Evolutionary conservation across 2,888 invertebrate species (phyloP).

Genomic region (Morpho achilles): DNA sequence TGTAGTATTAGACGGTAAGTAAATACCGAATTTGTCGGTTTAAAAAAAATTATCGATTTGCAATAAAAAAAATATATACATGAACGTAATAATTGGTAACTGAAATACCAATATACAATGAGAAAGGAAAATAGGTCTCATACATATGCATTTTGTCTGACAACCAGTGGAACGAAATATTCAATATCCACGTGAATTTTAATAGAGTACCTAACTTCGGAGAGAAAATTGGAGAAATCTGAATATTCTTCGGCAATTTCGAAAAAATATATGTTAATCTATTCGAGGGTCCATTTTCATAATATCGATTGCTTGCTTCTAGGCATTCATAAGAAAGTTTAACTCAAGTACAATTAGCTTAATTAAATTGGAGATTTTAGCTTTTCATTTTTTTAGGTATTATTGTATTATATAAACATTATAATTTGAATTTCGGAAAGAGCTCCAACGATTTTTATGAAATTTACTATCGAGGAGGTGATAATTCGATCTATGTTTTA

Average conservation of each 20-base stretch:
- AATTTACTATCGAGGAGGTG: too few species aligned
- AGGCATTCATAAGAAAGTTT: conserved; percentile 45
- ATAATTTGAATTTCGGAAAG: too few species aligned
- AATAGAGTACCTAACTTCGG: conserved; percentile 61
- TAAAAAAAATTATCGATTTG: too few species aligned
- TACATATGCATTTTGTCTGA: conserved; percentile 54
- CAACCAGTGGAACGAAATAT: conserved; percentile 52
- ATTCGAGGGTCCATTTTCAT: conserved; percentile 64
- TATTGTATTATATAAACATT: too few species aligned
- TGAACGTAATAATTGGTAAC: not conserved
- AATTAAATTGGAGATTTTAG: too few species aligned
- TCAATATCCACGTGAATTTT: conserved; percentile 66
- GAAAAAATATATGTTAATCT: conserved; percentile 69
- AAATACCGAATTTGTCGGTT: too few species aligned
- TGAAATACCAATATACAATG: not conserved
- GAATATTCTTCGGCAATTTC: conserved; percentile 67
- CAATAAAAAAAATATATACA: not conserved
- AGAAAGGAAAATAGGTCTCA: conserved; percentile 35
- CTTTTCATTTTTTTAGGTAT: too few species aligned
- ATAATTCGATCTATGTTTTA: too few species aligned
- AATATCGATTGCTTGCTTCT: conserved; percentile 55
- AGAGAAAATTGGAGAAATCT: conserved; percentile 66
- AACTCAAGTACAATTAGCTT: too few species aligned
- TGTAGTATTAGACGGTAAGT: too few species aligned
- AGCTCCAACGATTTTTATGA: too few species aligned